phyloP scores from a whole-genome alignment of 1,140 invertebrate species.

The roundworm (Caenorhabditis elegans) region DNA sequence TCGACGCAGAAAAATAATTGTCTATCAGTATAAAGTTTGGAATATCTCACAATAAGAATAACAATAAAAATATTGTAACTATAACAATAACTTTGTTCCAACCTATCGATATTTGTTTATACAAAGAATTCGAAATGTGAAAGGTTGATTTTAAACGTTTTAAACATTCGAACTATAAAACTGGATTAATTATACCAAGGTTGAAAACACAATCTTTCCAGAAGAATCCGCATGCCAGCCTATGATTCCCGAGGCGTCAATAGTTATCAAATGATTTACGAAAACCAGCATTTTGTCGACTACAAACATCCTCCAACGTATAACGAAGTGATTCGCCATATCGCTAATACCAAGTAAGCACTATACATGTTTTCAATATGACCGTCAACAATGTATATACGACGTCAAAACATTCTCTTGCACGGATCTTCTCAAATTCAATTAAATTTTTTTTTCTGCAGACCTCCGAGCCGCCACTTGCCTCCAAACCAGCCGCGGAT shows the following conservation, averaged over 20 bases:
- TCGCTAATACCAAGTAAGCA: background rate
- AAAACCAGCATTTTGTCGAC: constrained; percentile 16
- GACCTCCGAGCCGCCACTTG: background rate
- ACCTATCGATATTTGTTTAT: too few relatives aligned
- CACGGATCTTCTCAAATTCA: background rate
- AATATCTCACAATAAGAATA: too few relatives aligned
- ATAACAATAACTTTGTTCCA: too few relatives aligned
- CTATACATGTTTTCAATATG: background rate
- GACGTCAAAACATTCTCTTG: background rate
- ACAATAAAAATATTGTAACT: too few relatives aligned
- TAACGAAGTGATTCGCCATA: background rate
- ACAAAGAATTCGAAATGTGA: too few relatives aligned
- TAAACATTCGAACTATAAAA: too few relatives aligned
- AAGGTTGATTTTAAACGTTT: too few relatives aligned
- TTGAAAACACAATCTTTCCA: too few relatives aligned
- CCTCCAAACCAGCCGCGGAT: constrained; percentile 12
- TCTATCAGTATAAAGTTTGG: too few relatives aligned
- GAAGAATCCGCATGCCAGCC: constrained; percentile 2
- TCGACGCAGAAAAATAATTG: too few relatives aligned
- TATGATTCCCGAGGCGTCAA: background rate
- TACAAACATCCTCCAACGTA: constrained; percentile 18
- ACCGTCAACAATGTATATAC: background rate
- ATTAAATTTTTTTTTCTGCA: background rate
- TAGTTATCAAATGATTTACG: constrained; percentile 25
- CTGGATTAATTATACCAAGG: too few relatives aligned